Base-by-base conservation (phyloP, 1,140 invertebrate genomes). In the Drosophila athabasca region DNA sequence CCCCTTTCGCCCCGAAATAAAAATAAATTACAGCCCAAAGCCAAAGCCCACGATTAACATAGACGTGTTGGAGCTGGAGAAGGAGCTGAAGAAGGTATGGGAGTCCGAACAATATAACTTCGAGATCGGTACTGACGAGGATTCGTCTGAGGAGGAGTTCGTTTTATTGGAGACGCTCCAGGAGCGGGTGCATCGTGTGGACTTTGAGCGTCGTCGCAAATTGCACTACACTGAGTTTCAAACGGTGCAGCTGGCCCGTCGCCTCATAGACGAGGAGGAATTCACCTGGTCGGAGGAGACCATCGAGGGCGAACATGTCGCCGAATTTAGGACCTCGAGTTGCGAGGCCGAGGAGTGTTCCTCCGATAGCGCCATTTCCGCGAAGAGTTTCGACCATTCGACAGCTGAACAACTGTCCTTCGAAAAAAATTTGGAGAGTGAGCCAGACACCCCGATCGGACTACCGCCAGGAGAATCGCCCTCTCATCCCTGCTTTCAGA, bases 41-140 rank as follows among this genome's bases (percentile, higher is more conserved):
- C 17, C 17, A 19, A 19, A 19, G 17, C 17, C 17, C 17, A 0
- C 17, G 17, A 19, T 19, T 19, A 19, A 19, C 17, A 19, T 19
- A 0, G 1, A 19, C 17, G 17, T 19, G 17, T 19, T 19, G 17
- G 17, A 19, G 17, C 1, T 19, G 17, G 17, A 19, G 17, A 19
- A 19, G 17, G 17, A 95, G 93, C 48, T 62, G 1, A 17, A 49
- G 9, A 51, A 13, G 13, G 52, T 43, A 1, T n/a, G 53, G 15
- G 52, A 46, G 5, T 0, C 11, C 8, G 13, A 11, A 17, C 26
- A 39, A 7, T 35, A 44, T 24, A 11, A 26, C 15, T 57, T 51
- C 50, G 7, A 46, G 26, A 0, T 52, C 15, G 24, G 68, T 31
- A 17, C 54, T 22, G 26, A 62, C 0, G 64, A 76, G 2, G 51